These are phyloP conservation scores for Embiotoca jacksoni DNA, from an alignment of 2,113 vertebrate species.

Conservation along the genomic window DNA sequence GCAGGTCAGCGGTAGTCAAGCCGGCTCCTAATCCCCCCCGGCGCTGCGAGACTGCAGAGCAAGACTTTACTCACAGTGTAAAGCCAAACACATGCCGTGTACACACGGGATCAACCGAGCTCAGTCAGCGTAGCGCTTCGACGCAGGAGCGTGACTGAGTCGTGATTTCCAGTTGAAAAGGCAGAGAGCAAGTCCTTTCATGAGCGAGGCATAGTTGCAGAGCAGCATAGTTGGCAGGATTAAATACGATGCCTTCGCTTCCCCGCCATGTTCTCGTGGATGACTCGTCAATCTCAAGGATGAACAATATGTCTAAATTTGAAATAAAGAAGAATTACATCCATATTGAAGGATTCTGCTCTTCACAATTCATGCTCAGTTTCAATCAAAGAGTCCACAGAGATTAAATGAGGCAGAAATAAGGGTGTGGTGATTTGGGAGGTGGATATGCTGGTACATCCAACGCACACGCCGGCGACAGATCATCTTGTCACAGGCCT, in stretches of 20 bases:
- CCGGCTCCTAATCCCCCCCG: constrained; percentile 59
- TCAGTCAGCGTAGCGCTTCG: neutral
- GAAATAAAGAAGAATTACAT: neutral
- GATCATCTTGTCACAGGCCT: neutral
- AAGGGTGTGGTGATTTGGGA: neutral
- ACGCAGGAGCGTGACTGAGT: neutral
- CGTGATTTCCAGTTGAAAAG: constrained; percentile 1
- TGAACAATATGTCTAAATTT: neutral
- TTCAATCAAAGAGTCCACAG: neutral
- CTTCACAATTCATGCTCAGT: neutral
- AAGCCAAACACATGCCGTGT: constrained; percentile 49
- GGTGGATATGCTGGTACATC: neutral
- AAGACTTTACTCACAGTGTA: constrained; percentile 56
- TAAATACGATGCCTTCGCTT: constrained; percentile 6
- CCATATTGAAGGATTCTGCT: neutral
- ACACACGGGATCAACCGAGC: neutral
- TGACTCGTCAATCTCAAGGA: neutral
- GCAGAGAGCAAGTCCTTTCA: constrained; percentile 14
- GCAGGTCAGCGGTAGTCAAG: constrained; percentile 66
- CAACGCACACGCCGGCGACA: neutral
- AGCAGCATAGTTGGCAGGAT: constrained; percentile 30
- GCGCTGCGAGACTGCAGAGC: constrained; percentile 50
- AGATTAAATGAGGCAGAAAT: neutral
- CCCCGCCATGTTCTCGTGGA: neutral
- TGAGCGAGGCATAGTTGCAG: neutral